Evolutionary conservation across 2,888 invertebrate genomes (phyloP).

Genomic region (Eilema depressum): DNA sequence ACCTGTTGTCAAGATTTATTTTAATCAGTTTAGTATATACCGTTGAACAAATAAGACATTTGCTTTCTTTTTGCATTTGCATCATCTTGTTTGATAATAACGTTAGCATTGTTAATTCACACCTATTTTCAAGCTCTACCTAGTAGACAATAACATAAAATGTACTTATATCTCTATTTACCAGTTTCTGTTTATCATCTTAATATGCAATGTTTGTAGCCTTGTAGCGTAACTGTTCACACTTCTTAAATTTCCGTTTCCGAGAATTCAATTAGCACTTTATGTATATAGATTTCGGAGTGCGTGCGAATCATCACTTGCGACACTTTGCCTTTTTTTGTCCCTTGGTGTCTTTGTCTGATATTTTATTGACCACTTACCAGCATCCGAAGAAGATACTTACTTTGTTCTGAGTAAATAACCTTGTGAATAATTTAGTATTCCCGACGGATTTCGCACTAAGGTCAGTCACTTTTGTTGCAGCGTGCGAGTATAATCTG

Average conservation of each 20-base stretch:
- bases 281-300: background rate
- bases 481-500: slow-evolving; percentile 14
- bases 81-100: background rate
- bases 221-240: slow-evolving; percentile 1
- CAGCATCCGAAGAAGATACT: background rate
- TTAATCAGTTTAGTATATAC: background rate
- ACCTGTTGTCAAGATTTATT: background rate
- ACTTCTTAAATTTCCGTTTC: slow-evolving; percentile 18
- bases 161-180: background rate
- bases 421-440: slow-evolving; percentile 1
- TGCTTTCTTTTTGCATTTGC: background rate
- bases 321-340: background rate
- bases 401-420: background rate
- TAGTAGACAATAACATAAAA: background rate
- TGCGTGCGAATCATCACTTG: background rate
- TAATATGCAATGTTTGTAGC: slow-evolving; percentile 20
- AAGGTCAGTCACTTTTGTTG: slow-evolving; percentile 26
- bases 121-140: background rate
- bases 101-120: background rate
- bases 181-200: background rate
- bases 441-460: slow-evolving; percentile 16
- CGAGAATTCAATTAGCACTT: slow-evolving; percentile 36
- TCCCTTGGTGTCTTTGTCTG: background rate
- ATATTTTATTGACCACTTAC: background rate
- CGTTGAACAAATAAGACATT: background rate